Conservation (phyloP, 2,888 invertebrate genomes). For the Autographa gamma region DNA sequence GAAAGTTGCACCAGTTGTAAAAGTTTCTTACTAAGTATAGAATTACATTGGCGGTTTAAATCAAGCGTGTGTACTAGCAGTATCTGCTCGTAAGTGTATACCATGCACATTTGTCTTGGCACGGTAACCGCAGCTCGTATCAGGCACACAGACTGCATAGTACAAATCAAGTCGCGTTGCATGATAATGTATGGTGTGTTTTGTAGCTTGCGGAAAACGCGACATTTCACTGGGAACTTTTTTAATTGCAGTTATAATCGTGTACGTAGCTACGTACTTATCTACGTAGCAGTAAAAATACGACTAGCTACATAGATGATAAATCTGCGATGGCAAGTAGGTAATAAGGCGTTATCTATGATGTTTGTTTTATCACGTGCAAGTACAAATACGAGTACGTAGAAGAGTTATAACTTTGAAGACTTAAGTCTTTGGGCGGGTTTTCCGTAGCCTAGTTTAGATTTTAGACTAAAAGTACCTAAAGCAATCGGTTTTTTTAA, state of each 20-base stretch:
- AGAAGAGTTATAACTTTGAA: too few species aligned
- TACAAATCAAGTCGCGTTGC: slow-evolving; percentile 7
- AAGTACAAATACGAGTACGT: too few species aligned
- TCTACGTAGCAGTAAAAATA: too few species aligned
- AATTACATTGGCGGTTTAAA: background rate
- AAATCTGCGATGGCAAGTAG: too few species aligned
- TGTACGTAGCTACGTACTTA: too few species aligned
- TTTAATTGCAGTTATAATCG: background rate
- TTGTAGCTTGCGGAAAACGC: background rate
- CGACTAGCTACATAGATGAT: too few species aligned
- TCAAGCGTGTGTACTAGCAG: background rate
- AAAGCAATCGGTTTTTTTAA: too few species aligned
- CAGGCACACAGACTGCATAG: background rate
- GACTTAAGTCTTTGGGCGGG: too few species aligned
- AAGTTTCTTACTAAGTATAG: background rate
- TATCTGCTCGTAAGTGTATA: background rate
- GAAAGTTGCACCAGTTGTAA: background rate
- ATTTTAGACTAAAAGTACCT: too few species aligned
- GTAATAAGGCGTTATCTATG: too few species aligned
- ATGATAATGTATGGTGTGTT: background rate
- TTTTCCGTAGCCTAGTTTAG: too few species aligned
- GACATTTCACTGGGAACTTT: background rate
- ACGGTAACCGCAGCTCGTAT: background rate
- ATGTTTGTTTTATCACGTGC: too few species aligned
- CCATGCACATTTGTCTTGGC: slow-evolving; percentile 4